Evolutionary conservation across 2,113 vertebrate species (phyloP).

Genomic region (Limnothrissa miodon): DNA sequence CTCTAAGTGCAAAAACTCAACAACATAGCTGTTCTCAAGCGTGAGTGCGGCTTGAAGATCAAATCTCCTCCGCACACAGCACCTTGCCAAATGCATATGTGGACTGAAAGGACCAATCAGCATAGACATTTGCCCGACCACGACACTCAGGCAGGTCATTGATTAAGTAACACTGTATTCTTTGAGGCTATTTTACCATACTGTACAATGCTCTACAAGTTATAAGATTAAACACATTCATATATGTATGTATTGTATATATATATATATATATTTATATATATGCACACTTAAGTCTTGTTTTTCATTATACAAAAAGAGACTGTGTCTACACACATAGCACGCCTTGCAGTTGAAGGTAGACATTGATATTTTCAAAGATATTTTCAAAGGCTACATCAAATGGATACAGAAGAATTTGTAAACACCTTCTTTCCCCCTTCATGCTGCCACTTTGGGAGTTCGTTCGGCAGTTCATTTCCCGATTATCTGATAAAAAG

Average conservation of each 20-base stretch:
- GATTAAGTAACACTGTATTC: constrained; percentile 48
- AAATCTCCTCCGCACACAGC: not conserved
- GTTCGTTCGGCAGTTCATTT: constrained; percentile 6
- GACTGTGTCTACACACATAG: constrained; percentile 55
- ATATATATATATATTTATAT: constrained; percentile 19
- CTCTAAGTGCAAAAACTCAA: not conserved
- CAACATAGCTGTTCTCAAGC: not conserved
- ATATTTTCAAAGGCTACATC: constrained; percentile 42
- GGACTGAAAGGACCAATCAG: constrained; percentile 32
- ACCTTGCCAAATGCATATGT: constrained; percentile 25
- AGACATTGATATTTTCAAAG: constrained; percentile 42
- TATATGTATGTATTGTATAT: constrained; percentile 47
- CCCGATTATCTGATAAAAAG: not conserved
- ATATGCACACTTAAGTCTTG: constrained; percentile 56
- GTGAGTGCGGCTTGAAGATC: not conserved
- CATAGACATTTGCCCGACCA: constrained; percentile 24
- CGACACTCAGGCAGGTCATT: constrained; percentile 34
- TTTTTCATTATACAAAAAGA: constrained; percentile 59
- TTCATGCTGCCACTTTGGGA: not conserved
- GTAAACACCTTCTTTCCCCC: not conserved
- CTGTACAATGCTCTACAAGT: constrained; percentile 50
- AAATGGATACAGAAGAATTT: constrained; percentile 18
- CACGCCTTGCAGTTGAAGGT: constrained; percentile 43
- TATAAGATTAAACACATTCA: constrained; percentile 60
- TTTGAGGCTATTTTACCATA: constrained; percentile 45